These are phyloP conservation scores for Coccyzus lansbergi DNA, from an alignment of 2,797 vertebrate species.

Conservation along the genomic window DNA sequence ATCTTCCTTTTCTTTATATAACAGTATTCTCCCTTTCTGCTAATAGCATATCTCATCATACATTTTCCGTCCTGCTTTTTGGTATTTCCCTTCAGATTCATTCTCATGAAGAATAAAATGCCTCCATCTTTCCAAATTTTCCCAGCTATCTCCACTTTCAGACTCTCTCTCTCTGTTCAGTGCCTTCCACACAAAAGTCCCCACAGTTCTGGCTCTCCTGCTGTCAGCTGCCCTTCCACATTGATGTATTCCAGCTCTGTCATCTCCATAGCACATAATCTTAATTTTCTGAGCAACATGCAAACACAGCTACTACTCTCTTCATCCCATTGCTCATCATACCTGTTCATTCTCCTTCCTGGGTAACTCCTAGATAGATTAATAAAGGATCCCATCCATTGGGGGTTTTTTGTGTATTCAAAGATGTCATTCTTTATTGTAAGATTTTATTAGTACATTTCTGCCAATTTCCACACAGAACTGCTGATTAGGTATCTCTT, in stretches of 20 bases:
- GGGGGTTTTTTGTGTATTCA: neutral
- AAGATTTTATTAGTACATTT: neutral
- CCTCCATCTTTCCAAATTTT: neutral
- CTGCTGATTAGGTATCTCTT: neutral
- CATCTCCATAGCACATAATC: neutral
- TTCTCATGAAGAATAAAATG: neutral
- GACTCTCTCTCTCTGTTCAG: neutral
- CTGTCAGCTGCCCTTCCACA: neutral
- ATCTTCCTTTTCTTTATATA: neutral
- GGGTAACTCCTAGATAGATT: neutral
- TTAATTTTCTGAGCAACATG: neutral
- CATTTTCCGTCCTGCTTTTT: neutral
- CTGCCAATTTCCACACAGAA: neutral
- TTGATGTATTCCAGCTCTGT: neutral
- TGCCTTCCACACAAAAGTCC: neutral
- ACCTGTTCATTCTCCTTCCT: neutral
- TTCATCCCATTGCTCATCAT: neutral
- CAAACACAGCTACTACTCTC: neutral
- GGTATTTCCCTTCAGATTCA: neutral
- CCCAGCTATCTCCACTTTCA: neutral
- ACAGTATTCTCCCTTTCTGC: neutral
- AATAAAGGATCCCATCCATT: neutral
- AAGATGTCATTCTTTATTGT: neutral
- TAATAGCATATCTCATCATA: neutral
- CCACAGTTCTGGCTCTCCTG: neutral